These are phyloP conservation scores for Cheilosia grossa DNA, from an alignment of 2,888 invertebrate species.

Conservation along the genomic window DNA sequence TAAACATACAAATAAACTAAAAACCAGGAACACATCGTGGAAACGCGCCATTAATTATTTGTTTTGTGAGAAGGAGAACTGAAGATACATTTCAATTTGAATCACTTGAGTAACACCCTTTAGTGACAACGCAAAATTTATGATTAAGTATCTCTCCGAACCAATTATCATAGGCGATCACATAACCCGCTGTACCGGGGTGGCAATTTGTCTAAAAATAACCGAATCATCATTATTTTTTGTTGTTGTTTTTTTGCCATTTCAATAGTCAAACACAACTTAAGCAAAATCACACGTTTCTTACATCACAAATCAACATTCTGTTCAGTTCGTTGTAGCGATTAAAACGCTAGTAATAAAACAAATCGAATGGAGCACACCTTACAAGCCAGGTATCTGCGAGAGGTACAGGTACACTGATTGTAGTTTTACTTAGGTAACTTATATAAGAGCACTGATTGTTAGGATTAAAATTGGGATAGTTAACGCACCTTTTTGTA, in stretches of 20 bases:
- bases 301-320: not conserved
- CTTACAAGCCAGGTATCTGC: conserved; percentile 7
- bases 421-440: not conserved
- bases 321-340: not conserved
- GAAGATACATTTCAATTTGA: conserved; percentile 34
- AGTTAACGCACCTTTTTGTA: conserved; percentile 54
- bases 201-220: no score
- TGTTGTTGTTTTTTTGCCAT: no score
- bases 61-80: conserved; percentile 23
- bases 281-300: not conserved
- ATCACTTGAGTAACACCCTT: conserved; percentile 4
- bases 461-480: not conserved
- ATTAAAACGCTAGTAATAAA: conserved; percentile 28
- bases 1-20: conserved; percentile 12
- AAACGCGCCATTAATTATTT: conserved; percentile 37
- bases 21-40: not conserved
- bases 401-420: conserved; percentile 25
- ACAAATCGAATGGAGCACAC: conserved; percentile 34
- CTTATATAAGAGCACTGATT: conserved; percentile 47
- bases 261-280: no score
- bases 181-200: not conserved
- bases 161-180: not conserved
- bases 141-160: not conserved
- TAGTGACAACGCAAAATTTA: conserved; percentile 36
- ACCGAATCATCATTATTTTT: no score